A percentile compares a stretch with the other conserved stretches of the same genome.
Conservation (phyloP, 53 echinoderm and acorn worm species). For the Glandiceps talaboti region DNA sequence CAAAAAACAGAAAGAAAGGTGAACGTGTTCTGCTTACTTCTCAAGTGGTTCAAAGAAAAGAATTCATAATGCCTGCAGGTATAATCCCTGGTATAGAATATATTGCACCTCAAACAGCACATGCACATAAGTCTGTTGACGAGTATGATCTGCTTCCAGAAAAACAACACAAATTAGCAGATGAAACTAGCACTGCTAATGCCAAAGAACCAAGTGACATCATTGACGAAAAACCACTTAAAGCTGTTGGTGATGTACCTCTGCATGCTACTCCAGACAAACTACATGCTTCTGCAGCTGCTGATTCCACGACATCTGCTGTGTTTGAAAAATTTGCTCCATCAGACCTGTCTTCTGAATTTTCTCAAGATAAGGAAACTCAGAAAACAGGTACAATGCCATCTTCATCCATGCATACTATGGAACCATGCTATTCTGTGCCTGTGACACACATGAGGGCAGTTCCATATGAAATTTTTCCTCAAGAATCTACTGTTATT, state of each 20-base stretch:
- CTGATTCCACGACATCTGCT: neutral
- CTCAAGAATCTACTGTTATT: neutral
- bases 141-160: neutral
- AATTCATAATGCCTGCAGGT: neutral
- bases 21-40: neutral
- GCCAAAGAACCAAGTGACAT: neutral
- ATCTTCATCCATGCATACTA: neutral
- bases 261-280: neutral
- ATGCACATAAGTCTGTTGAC: neutral
- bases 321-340: no score
- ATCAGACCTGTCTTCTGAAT: neutral
- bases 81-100: neutral
- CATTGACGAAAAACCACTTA: neutral
- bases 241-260: neutral
- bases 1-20: neutral
- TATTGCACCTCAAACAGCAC: neutral
- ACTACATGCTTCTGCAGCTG: neutral
- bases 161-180: neutral
- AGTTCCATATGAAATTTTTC: neutral
- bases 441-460: no score
- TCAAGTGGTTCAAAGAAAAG: neutral
- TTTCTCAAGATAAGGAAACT: neutral
- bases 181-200: neutral
- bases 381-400: neutral
- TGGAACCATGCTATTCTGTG: neutral